Evolutionary conservation across 1,140 invertebrate genomes (phyloP).

Genomic region (Lepidotrigona ventralis): DNA sequence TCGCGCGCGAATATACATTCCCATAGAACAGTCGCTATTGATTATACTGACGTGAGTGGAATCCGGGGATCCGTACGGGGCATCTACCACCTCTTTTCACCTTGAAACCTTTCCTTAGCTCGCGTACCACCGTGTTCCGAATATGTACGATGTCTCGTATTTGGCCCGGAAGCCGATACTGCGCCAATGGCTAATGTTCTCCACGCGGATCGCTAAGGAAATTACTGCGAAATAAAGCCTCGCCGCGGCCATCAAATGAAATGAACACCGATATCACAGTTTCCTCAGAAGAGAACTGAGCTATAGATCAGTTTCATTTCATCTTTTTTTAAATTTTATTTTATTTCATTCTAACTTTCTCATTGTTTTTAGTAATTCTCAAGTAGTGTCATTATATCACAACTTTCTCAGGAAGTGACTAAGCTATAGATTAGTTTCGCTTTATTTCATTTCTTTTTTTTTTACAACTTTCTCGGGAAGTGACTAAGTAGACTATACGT

Average conservation of each 20-base stretch:
- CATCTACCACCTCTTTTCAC: constrained; percentile 20
- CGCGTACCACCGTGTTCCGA: constrained; percentile 25
- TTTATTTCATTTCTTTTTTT: too few relatives aligned
- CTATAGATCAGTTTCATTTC: too few relatives aligned
- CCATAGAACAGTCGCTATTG: constrained; percentile 62
- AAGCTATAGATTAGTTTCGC: too few relatives aligned
- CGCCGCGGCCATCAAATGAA: too few relatives aligned
- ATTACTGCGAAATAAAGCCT: background rate
- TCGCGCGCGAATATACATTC: constrained; percentile 62
- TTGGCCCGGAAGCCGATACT: constrained; percentile 2
- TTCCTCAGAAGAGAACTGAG: background rate
- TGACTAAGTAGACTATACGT: too few relatives aligned
- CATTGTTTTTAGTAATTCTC: too few relatives aligned
- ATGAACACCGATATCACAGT: background rate
- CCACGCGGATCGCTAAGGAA: constrained; percentile 1
- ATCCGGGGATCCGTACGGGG: constrained; percentile 49
- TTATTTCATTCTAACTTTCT: too few relatives aligned
- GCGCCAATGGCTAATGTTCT: constrained; percentile 32
- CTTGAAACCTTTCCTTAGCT: constrained; percentile 21
- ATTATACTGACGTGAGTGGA: constrained; percentile 65
- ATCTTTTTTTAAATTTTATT: too few relatives aligned
- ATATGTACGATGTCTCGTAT: constrained; percentile 14
- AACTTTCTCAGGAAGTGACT: too few relatives aligned
- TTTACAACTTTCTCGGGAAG: too few relatives aligned
- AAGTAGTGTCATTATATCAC: too few relatives aligned